Evolutionary conservation across 2,888 invertebrate species (phyloP), one percentile per base, ranked within the genome.

Genomic region (Acleris emargana): DNA sequence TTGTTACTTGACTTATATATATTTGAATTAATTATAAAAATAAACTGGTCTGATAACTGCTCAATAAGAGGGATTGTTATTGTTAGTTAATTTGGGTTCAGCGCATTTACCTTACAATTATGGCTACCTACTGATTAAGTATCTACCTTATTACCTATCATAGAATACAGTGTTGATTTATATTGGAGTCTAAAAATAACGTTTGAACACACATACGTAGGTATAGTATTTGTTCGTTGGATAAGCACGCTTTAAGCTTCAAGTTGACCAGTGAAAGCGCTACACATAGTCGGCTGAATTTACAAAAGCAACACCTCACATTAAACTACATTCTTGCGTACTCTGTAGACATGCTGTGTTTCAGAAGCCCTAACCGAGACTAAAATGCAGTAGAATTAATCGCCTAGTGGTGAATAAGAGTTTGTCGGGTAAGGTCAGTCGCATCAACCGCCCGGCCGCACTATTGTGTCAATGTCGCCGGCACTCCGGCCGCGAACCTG

Each of bases 401-500:
- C 43, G 45, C 49, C 28, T 49, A 49, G 20, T 58, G 32, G 11
- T 32, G 20, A 16, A 45, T n/a, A 28, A 32, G 61, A 47, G n/a
- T 17, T 61, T 47, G 25, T 22, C 28, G 32, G 45, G 52, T 50
- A 45, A 17, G 42, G 58, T 59, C 60, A 59, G 63, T 59, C 57
- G 58, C 62, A 58, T 62, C 67, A 50, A 28, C 28, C 42, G 64
- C 90, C 89, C 76, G 72, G 75, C 76, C 76, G 78, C 89, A 91
- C 90, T 91, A 91, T 91, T 91, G 89, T 87, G 82, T 89, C 89
- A 90, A 89, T 84, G 89, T 81, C 76, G 81, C 76, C 74, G 76
- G 75, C 76, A 72, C 76, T 73, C 71, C 74, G 74, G 80, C 80
- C 79, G 84, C 87, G 82, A 86, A 97, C 97, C 97, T 97, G 95